phyloP scores from a whole-genome alignment of 2,113 vertebrate genomes.

The Tricholaema leucomelas region DNA sequence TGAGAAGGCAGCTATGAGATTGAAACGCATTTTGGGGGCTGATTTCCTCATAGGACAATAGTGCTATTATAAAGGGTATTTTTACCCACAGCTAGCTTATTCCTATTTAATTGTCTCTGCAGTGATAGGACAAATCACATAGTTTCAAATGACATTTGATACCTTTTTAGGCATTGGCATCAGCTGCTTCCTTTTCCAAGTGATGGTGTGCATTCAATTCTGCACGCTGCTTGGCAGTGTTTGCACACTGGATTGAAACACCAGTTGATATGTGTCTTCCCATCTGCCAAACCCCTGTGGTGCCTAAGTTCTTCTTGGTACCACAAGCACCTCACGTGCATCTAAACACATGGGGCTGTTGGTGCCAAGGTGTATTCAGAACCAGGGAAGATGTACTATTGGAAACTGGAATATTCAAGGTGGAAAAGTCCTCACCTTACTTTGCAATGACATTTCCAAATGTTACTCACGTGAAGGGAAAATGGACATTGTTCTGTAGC shows the following conservation, averaged over 20 bases:
- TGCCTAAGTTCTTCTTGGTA: not conserved
- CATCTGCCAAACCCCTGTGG: not conserved
- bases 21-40: not conserved
- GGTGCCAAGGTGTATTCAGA: fast-evolving
- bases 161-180: not conserved
- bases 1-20: not conserved
- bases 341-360: fast-evolving
- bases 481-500: not conserved
- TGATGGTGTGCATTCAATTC: not conserved
- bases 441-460: not conserved
- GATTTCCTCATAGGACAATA: not conserved
- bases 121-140: not conserved
- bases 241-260: not conserved
- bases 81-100: not conserved
- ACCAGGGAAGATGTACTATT: not conserved
- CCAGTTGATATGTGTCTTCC: not conserved
- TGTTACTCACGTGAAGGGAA: not conserved
- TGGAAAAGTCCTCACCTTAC: not conserved
- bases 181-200: not conserved
- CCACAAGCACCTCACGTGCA: fast-evolving
- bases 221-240: not conserved
- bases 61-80: not conserved
- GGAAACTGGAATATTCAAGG: not conserved
- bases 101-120: not conserved
- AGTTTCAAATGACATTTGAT: not conserved